A percentile compares a stretch with the other conserved stretches of the same genome.
phyloP scores from a whole-genome alignment of 2,113 vertebrate genomes.

The Rostratula benghalensis region DNA sequence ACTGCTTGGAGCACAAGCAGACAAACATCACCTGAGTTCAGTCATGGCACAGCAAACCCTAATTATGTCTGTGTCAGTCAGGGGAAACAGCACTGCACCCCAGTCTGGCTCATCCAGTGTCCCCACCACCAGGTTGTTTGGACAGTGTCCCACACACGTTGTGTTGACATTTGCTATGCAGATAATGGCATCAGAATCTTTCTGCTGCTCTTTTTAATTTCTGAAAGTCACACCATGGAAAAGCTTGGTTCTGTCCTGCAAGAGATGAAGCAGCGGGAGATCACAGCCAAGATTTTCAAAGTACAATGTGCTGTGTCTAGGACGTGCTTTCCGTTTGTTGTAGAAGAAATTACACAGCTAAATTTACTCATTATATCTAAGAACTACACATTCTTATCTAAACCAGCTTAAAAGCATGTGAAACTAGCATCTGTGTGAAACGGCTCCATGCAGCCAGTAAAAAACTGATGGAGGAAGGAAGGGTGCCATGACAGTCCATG shows the following conservation, averaged over 20 bases:
- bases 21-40: background rate
- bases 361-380: background rate
- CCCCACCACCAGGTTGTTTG: rapidly evolving
- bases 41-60: background rate
- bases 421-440: background rate
- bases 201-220: background rate
- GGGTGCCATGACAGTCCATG: background rate
- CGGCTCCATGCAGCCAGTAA: background rate
- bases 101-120: too few relatives aligned
- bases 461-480: background rate
- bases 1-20: background rate
- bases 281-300: background rate
- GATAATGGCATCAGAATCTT: background rate
- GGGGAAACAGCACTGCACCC: background rate
- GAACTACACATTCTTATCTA: background rate
- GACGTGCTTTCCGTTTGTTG: background rate
- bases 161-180: background rate
- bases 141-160: background rate
- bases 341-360: background rate
- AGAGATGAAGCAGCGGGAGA: background rate
- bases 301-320: too few relatives aligned
- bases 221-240: background rate
- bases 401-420: background rate
- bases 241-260: rapidly evolving
- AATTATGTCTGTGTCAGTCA: background rate